Base-by-base conservation (phyloP, 2,797 vertebrate species). In the Sus cebifrons region DNA sequence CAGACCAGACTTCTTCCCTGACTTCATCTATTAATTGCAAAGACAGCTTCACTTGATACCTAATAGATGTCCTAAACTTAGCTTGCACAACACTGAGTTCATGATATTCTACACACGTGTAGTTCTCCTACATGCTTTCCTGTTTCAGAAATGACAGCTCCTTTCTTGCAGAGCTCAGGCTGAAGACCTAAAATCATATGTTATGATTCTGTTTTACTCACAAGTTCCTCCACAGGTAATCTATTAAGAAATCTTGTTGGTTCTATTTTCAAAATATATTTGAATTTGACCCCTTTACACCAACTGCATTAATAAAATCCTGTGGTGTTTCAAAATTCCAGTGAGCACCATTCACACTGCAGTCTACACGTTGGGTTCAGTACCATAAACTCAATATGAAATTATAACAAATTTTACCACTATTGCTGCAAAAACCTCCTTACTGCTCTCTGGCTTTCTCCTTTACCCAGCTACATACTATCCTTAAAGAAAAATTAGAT, bases 11-110 rank as follows among this genome's bases (percentile, higher is more conserved):
- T 27, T 74, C 40, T 68, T 21, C 10, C 62, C 44, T 74, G 56
- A 62, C 29, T 89, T 81, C 32, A 68, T 85, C 52, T 67, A n/a
- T 82, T 74, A 89, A 18, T 85, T 89, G 64, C 21, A 73, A 74
- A 85, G 54, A 29, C 17, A 75, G 21, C 9, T 85, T 14, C 25
- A 62, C 32, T 62, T 89, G 7, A 32, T 71, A 18, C 23, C 10
- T 86, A 74, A 86, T 25, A 40, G 40, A 32, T 27, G 64, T 73
- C 29, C 36, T 58, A 82, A 82, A 83, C 7, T 74, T 74, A 70
- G 36, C 29, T 70, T 78, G 67, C 21, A 20, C 27, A 64, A 36
- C 60, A 32, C 40, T 84, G 52, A 75, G 25, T 25, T 87, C 15
- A 32, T 40, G 74, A 74, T 15, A 56, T 23, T 32, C 75, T 65